phyloP scores from a whole-genome alignment of 2,113 vertebrate genomes.

The Pitta sordida region DNA sequence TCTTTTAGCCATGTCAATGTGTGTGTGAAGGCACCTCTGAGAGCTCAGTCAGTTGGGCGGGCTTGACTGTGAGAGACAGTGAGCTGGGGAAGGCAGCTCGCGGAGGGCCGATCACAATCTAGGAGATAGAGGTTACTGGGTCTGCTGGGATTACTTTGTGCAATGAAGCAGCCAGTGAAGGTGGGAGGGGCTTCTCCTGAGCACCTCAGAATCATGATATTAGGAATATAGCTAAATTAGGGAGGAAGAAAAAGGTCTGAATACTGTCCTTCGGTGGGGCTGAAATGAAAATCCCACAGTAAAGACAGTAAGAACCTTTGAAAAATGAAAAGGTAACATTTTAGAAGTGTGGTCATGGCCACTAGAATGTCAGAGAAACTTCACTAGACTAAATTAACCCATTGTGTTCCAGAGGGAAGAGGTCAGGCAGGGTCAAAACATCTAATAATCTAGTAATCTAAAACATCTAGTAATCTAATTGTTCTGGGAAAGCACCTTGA shows the following conservation, averaged over 20 bases:
- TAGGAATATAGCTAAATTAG: background rate
- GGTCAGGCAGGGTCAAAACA: background rate
- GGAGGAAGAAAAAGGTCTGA: background rate
- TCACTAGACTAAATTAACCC: background rate
- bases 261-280: background rate
- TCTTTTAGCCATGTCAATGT: background rate
- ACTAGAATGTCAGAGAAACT: background rate
- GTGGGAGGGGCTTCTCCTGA: background rate
- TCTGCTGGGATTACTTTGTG: background rate
- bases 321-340: background rate
- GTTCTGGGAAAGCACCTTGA: background rate
- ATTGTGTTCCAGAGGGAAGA: background rate
- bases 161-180: background rate
- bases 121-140: background rate
- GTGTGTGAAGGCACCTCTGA: background rate
- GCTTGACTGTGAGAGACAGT: background rate
- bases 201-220: background rate
- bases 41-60: background rate
- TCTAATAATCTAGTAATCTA: background rate
- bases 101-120: background rate
- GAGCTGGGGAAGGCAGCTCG: background rate
- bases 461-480: background rate
- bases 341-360: background rate
- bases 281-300: background rate
- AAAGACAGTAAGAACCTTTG: background rate